Base-by-base conservation (phyloP, 2,888 invertebrate species). In the Poecilus cupreus region DNA sequence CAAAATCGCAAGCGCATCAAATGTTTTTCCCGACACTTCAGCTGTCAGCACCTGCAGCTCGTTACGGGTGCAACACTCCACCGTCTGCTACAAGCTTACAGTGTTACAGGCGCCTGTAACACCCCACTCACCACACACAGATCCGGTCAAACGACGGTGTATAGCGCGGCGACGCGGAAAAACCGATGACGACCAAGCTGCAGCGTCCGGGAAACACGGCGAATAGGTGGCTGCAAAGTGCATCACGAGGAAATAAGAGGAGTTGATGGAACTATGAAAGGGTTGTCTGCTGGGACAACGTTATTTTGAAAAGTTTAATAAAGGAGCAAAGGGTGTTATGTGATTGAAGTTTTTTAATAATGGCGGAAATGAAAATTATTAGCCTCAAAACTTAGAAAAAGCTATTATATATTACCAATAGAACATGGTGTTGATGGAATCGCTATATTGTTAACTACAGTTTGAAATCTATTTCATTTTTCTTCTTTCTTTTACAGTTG, bases 121-220 rank as follows among this genome's bases (percentile, higher is more conserved):
- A 32, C 8, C 32, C 3, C 4, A 3, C 32, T 5, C 43, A 3
- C n/a, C 3, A 10, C 3, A 3, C 43, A 5, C 43, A 43, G 43
- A 43, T n/a, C 43, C 43, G 43, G 43, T 43, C 43, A 43, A 43
- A 43, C 43, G 43, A 11, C 43, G n/a, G 32, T 32, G 32, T 32
- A 32, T 32, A 32, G 8, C 32, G 32, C 32, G 32, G 20, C 54
- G 54, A 60, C 60, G 60, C 22, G 60, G 60, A 60, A 60, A 60
- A 60, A 60, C 60, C 22, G 60, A 60, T 60, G 60, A 60, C 60
- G 60, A 8, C 2, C 10, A 11, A 10, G 5, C 11, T 43, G n/a
- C 43, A 43, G 43, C 43, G 11, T 60, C 60, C 60, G 60, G 60
- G 22, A 60, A 13, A 43, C n/a, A 13, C 3, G 11, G 43, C 43